Evolutionary conservation across 2,113 vertebrate genomes (phyloP).

Genomic region (human): GRCh38 chr17:4073001-4073500

Average conservation of each 20-base stretch:
- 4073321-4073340: slow-evolving; percentile 24
- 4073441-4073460: background rate
- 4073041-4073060: background rate
- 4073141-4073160: background rate
- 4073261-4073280: slow-evolving; percentile 18
- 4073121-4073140: slow-evolving; percentile 19
- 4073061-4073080: background rate
- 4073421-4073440: background rate
- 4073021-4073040: background rate
- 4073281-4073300: background rate
- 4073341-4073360: slow-evolving; percentile 27
- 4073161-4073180: background rate
- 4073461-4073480: background rate
- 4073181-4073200: background rate
- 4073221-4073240: background rate
- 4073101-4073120: background rate
- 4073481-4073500: background rate
- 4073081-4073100: background rate
- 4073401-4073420: background rate
- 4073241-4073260: background rate
- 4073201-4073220: background rate
- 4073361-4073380: background rate
- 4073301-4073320: slow-evolving; percentile 48
- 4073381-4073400: background rate
- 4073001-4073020: background rate